phyloP scores from a whole-genome alignment of 2,113 vertebrate genomes.

The rat (Rattus norvegicus) region DNA sequence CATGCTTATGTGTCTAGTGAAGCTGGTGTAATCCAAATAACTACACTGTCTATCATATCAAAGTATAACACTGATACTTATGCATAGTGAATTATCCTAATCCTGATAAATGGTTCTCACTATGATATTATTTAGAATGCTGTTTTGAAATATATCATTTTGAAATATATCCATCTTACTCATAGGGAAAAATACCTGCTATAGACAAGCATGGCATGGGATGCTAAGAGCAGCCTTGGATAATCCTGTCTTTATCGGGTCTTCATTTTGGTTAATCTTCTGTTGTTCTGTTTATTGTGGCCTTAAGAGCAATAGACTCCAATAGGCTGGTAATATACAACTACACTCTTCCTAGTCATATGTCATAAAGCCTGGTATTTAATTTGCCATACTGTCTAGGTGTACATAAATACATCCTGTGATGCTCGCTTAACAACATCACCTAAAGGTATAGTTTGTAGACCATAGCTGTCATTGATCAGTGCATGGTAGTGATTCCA shows the following conservation, averaged over 20 bases:
- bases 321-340: neutral
- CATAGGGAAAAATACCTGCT: neutral
- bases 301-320: neutral
- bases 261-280: too few relatives aligned
- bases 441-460: neutral
- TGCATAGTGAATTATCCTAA: neutral
- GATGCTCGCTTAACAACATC: neutral
- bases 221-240: neutral
- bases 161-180: neutral
- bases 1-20: neutral
- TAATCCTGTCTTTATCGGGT: neutral
- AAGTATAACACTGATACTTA: neutral
- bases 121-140: neutral
- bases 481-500: neutral
- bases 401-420: neutral
- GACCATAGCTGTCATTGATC: neutral
- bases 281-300: neutral
- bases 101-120: neutral
- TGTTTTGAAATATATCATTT: neutral
- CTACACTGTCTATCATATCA: neutral
- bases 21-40: neutral
- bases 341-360: neutral
- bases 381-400: neutral
- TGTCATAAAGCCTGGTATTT: neutral
- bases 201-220: neutral